These are phyloP conservation scores for Amblyjoppa fuscipennis DNA, from an alignment of 2,888 invertebrate species.

Conservation along the genomic window DNA sequence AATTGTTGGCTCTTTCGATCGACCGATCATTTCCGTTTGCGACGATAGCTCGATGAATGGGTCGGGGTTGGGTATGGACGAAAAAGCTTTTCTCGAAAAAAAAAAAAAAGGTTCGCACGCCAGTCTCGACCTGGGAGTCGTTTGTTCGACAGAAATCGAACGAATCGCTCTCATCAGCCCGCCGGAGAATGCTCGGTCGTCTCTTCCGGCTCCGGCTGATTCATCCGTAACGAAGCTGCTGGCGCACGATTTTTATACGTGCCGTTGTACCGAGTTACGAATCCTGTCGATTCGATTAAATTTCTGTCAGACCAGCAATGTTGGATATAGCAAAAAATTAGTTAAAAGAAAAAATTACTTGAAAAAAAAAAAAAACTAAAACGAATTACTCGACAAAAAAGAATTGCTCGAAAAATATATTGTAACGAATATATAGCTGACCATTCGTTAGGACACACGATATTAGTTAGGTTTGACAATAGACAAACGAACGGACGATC, in stretches of 20 bases:
- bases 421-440: too few species aligned
- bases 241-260: background rate
- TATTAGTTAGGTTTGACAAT: too few species aligned
- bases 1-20: constrained; percentile 53
- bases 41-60: constrained; percentile 43
- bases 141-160: constrained; percentile 62
- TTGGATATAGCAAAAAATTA: background rate
- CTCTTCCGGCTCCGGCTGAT: constrained; percentile 57
- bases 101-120: constrained; percentile 53
- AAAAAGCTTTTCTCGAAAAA: constrained; percentile 51
- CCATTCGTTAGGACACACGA: too few species aligned
- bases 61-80: constrained; percentile 5
- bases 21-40: constrained; percentile 52
- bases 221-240: constrained; percentile 47
- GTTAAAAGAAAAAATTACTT: background rate
- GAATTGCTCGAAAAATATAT: too few species aligned
- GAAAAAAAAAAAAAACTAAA: too few species aligned
- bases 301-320: background rate
- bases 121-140: constrained; percentile 42
- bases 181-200: constrained; percentile 45
- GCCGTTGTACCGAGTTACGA: background rate
- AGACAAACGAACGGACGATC: too few species aligned
- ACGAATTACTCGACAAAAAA: too few species aligned
- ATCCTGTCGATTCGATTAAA: background rate
- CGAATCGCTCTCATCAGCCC: constrained; percentile 33